Evolutionary conservation across 2,113 vertebrate species (phyloP), one percentile per base, ranked within the genome.

Genomic region (Ciconia maguari): DNA sequence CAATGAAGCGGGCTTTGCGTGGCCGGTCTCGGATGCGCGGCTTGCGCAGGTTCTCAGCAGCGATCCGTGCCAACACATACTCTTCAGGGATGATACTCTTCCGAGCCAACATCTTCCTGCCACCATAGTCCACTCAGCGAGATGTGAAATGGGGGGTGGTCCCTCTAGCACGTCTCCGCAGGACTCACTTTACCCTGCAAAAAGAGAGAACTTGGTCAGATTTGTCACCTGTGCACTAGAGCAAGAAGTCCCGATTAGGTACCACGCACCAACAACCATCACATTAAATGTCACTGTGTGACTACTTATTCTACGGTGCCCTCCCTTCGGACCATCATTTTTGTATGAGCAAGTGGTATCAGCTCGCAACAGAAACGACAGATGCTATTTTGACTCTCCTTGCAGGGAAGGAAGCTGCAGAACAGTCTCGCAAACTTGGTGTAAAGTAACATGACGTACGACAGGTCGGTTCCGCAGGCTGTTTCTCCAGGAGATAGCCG

Each of bases 71-170:
- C 87, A 99, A 91, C 32, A 99, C 98, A 60, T 99, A 99, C 96
- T 99, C 99, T 98, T 99, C 99, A 4, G 99, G 99, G 93, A 99
- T 99, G 84, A 99, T 99, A 98, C 99, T 99, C 93, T 99, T 99
- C 13, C 99, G 98, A 65, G 99, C 98, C 98, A 99, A 46, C 99
- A 99, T 99, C 91, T 77, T 98, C 88, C 92, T 64, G 83, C 82
- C 93, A 97, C 96, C 97, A 98, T 98, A 97, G 94, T 97, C 98
- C 96, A 55, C 86, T 75, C 42, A 77, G 77, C 18, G 1, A 44
- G 60, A 42, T 19, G 66, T 0, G 2, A 84, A 91, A 83, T 8
- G 49, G 8, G 22, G 20, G 46, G 9, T 61, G n/a, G 48, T 44
- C 34, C 69, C 60, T 93, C 76, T 78, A 86, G 78, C 3, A 41